Evolutionary conservation across 1,140 invertebrate species (phyloP), one percentile per base, ranked within the genome.

Genomic region (Bombus superbus): DNA sequence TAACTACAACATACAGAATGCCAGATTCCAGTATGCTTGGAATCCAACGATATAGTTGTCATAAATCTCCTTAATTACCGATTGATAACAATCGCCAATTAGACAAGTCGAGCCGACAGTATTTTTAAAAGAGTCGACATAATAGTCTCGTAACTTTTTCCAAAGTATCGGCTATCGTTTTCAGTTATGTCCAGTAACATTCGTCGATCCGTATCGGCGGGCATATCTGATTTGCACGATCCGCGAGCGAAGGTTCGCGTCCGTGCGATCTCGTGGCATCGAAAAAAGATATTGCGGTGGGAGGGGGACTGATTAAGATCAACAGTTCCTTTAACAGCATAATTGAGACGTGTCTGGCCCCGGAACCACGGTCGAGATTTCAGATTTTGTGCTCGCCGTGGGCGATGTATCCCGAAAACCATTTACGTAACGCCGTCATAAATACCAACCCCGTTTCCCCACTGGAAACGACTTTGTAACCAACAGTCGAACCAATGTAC

Each of bases 261-360:
- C 1, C 35, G 38, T 38, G 47, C 68, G 38, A 80, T 85, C 38
- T 57, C 68, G 53, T 72, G 68, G n/a, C 62, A 32, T 38, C 22
- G 53, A 42, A 47, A 79, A 78, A 80, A 73, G 59, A 64, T 80
- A 80, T 72, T 64, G 64, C 76, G 0, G 68, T 2, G 15, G 42
- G 10, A 2, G 0, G 68, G 9, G 32, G 9, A 3, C 42, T 44
- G 83, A 85, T 85, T 80, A 80, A 69, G 76, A 85, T 80, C 83
- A 71, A 79, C 32, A 40, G 69, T 32, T 57, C 28, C 66, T 76
- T 74, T 71, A 82, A 80, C 77, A 64, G 59, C 38, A 47, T 88
- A 89, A 89, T 89, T 89, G 83, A 88, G 83, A 88, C 69, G 40
- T 85, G 57, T 22, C 78, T n/a, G 57, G 53, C 3, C 13, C n/a